Conservation (phyloP, 37 sponge, comb jelly and placozoan species). For the Halichondria panicea region DNA sequence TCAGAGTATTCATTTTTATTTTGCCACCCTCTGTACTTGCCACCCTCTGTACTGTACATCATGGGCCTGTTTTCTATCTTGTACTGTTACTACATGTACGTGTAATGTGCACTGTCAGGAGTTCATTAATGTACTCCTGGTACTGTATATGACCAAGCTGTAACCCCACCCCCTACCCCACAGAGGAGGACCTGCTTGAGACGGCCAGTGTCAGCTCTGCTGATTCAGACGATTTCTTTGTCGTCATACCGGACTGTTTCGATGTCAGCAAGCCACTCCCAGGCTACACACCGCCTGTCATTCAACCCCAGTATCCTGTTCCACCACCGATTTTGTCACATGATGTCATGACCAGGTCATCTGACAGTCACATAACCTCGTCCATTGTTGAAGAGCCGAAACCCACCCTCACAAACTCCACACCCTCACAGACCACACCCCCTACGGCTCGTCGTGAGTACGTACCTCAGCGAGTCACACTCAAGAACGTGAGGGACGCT, state of each 20-base stretch:
- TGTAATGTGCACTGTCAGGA: no score
- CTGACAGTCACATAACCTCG: constrained; percentile 23
- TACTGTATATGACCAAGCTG: no score
- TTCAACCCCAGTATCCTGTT: not conserved
- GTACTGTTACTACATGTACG: no score
- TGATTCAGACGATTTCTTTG: constrained; percentile 47
- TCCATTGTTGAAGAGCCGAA: not conserved
- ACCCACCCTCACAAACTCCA: not conserved
- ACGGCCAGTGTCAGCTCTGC: constrained; percentile 15
- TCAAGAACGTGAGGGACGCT: constrained; percentile 8
- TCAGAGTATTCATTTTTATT: no score
- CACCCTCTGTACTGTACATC: no score
- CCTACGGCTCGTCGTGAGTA: not conserved
- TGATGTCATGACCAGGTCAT: not conserved
- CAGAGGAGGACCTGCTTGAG: constrained; percentile 1
- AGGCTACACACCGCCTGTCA: constrained; percentile 9
- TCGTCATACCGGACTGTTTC: constrained; percentile 74
- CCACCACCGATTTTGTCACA: not conserved
- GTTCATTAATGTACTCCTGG: no score
- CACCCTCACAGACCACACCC: not conserved
- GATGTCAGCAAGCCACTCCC: constrained; percentile 60
- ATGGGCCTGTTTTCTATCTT: no score
- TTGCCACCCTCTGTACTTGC: no score
- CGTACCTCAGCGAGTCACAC: constrained; percentile 27
- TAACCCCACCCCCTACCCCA: no score